These are phyloP conservation scores for Agapetus fuscipes DNA, from an alignment of 2,888 invertebrate species.

Conservation along the genomic window DNA sequence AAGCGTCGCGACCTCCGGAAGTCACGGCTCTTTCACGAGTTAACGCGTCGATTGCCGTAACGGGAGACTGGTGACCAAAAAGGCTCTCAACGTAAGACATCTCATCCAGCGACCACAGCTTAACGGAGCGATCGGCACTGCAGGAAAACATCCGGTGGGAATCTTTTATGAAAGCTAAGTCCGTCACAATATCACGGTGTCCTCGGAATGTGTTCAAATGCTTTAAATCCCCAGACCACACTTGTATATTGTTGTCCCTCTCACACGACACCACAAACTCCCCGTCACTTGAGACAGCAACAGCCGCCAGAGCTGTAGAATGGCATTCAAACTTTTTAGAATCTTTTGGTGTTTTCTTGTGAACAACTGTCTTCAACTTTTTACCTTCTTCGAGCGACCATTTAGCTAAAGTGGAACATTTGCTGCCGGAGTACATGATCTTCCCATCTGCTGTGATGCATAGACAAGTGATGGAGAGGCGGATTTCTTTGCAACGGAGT, in stretches of 20 bases:
- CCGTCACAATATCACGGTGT: constrained; percentile 63
- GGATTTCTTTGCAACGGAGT: constrained; percentile 69
- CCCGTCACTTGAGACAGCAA: constrained; percentile 69
- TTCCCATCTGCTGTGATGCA: constrained; percentile 65
- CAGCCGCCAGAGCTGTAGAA: constrained; percentile 43
- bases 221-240: constrained; percentile 75
- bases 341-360: constrained; percentile 35
- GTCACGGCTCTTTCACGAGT: constrained; percentile 79
- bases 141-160: constrained; percentile 78
- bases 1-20: constrained; percentile 79
- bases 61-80: constrained; percentile 85
- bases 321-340: constrained; percentile 27
- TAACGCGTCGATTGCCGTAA: constrained; percentile 82
- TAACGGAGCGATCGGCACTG: constrained; percentile 70
- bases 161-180: constrained; percentile 74
- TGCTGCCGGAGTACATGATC: constrained; percentile 72
- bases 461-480: constrained; percentile 68
- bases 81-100: constrained; percentile 93
- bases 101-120: constrained; percentile 94
- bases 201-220: constrained; percentile 73
- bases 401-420: constrained; percentile 81
- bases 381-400: constrained; percentile 62
- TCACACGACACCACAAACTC: constrained; percentile 63
- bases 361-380: constrained; percentile 48
- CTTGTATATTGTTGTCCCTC: constrained; percentile 55